Base-by-base conservation (phyloP, 2,113 vertebrate species). In the Herpetotheres cachinnans region DNA sequence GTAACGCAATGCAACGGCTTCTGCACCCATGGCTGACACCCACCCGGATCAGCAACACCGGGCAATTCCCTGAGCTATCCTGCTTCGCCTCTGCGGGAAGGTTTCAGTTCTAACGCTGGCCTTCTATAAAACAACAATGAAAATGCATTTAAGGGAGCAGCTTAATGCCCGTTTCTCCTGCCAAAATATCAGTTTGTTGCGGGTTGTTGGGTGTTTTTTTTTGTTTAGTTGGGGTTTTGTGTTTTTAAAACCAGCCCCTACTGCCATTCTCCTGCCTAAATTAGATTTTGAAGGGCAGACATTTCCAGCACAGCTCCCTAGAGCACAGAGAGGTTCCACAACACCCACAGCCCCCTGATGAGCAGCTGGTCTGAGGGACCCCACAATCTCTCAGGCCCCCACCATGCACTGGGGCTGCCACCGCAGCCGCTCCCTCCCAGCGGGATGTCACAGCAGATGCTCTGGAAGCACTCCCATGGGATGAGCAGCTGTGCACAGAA, bases 341-440 rank as follows among this genome's bases (percentile, higher is more conserved):
- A 81, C 40, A 54, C 27, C 19, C 58, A 52, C 61, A 26, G 32
- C 47, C 36, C 18, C 26, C 69, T 42, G 36, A 13, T 4, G 7
- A 62, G 21, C 69, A 70, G 30, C 47, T 50, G 70, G 10, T 32
- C 34, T n/a, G 34, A 59, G 32, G n/a, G 32, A 56, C 16, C 32
- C 49, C 1, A 0, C 55, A 56, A 12, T 29, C 70, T 76, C 3
- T 0, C 21, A 24, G 17, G 30, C 40, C 15, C 50, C 17, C 62
- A 36, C 20, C 62, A 16, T 1, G 0, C 22, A 30, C 34, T 22
- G 25, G 5, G 0, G 15, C 38, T 19, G 34, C 21, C 40, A 13
- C 14, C 2, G 0, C 36, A 36, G 52, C 24, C 5, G 2, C 47
- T 42, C 47, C 30, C 63, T 29, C 22, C 3, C 42, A 20, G 46